Evolutionary conservation across 2,888 invertebrate genomes (phyloP).

Genomic region (Anticlea derivata): DNA sequence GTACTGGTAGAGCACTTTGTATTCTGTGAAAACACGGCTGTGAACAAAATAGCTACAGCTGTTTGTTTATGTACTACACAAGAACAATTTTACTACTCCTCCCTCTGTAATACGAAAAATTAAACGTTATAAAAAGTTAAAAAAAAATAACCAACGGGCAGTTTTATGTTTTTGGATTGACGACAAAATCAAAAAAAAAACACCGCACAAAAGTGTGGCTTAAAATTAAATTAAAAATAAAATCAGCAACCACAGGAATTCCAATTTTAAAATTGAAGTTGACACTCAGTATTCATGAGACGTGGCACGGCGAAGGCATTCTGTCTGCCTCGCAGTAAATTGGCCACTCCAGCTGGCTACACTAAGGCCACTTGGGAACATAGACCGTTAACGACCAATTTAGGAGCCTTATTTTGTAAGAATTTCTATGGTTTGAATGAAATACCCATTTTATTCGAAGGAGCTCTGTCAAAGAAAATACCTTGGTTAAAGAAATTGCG

Average conservation of each 20-base stretch:
- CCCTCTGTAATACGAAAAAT: too few relatives aligned
- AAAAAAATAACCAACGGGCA: too few relatives aligned
- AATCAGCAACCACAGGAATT: slow-evolving; percentile 1
- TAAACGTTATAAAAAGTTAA: too few relatives aligned
- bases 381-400: slow-evolving; percentile 24
- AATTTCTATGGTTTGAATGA: slow-evolving; percentile 8
- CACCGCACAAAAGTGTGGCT: too few relatives aligned
- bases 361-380: slow-evolving; percentile 22
- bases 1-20: slow-evolving; percentile 8
- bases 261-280: slow-evolving; percentile 25
- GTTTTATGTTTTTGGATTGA: not conserved
- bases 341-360: slow-evolving; percentile 26
- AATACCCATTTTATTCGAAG: not conserved
- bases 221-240: too few relatives aligned
- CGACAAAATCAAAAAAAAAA: not conserved
- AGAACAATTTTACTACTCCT: too few relatives aligned
- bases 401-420: slow-evolving; percentile 17
- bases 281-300: slow-evolving; percentile 26
- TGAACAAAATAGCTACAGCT: too few relatives aligned
- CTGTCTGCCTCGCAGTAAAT: slow-evolving; percentile 20
- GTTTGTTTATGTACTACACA: too few relatives aligned
- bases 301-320: slow-evolving; percentile 18
- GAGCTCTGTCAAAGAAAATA: not conserved
- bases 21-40: slow-evolving; percentile 9
- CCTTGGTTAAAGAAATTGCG: too few relatives aligned